Evolutionary conservation across 2,888 invertebrate species (phyloP), one percentile per base, ranked within the genome.

Genomic region (Ecdyonurus torrentis): DNA sequence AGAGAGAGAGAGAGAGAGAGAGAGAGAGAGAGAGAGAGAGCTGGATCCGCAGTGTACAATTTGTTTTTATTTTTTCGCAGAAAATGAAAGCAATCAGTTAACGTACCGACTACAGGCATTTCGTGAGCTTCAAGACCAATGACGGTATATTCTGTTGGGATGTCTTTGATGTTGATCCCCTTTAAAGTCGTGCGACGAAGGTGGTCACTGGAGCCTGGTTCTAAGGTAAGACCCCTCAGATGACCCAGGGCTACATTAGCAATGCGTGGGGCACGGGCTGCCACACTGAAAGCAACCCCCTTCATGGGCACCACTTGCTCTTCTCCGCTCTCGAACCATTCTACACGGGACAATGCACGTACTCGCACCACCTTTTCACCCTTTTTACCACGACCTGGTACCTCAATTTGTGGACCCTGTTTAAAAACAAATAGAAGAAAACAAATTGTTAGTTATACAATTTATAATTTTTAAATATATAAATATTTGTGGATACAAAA

Each of bases 51-150:
- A n/a, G n/a, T n/a, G n/a, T n/a, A n/a, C n/a, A n/a, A n/a, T n/a
- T n/a, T n/a, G n/a, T n/a, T n/a, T n/a, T n/a, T n/a, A n/a, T n/a
- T n/a, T n/a, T n/a, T n/a, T n/a, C n/a, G n/a, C n/a, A n/a, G n/a
- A n/a, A n/a, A n/a, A n/a, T n/a, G n/a, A n/a, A n/a, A n/a, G n/a
- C n/a, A n/a, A n/a, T n/a, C n/a, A n/a, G n/a, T n/a, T n/a, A n/a
- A 70, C 77, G 78, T 76, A 85, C 85, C 85, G 69, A 85, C 82
- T 69, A 84, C 84, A 61, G 85, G 85, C n/a, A 84, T 74, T 73
- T 86, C 85, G 70, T 83, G 82, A 70, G 78, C 78, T 69, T 83
- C 81, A 63, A 86, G 76, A 25, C 85, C 86, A 68, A 81, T 81
- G 69, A 85, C 78, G 60, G 81, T 79, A 69, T 85, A 86, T 66